Percentiles rank a stretch among this genome's conserved stretches.
Evolutionary conservation across 2,797 vertebrate species (phyloP).

Genomic region (Sandelia bainsii): DNA sequence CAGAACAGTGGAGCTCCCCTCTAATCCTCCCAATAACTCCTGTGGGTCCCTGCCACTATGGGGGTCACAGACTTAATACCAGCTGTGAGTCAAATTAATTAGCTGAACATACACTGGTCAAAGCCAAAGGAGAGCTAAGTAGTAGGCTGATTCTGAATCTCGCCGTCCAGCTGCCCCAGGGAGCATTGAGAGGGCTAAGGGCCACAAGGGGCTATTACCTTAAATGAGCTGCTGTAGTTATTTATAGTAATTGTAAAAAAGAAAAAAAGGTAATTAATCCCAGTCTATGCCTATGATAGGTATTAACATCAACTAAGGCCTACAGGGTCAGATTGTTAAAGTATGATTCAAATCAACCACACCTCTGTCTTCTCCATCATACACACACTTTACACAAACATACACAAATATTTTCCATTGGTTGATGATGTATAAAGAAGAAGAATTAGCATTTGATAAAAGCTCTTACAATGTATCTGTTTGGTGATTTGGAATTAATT

Average conservation of each 20-base stretch:
- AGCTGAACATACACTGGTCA: slow-evolving; percentile 56
- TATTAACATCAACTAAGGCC: slow-evolving; percentile 6
- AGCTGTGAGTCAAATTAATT: slow-evolving; percentile 71
- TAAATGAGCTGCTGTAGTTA: slow-evolving; percentile 54
- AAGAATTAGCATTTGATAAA: slow-evolving; percentile 4
- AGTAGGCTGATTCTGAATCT: slow-evolving; percentile 26
- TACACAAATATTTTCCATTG: not conserved
- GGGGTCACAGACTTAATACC: slow-evolving; percentile 47
- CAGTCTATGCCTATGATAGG: slow-evolving; percentile 23
- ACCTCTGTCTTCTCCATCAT: slow-evolving; percentile 17
- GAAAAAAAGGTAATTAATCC: slow-evolving; percentile 55
- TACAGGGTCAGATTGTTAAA: slow-evolving; percentile 24
- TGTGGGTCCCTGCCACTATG: slow-evolving; percentile 45
- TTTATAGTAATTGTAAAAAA: slow-evolving; percentile 51
- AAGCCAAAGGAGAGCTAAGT: slow-evolving; percentile 44
- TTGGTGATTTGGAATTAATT: slow-evolving; percentile 1
- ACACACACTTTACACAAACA: not conserved
- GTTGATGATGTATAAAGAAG: not conserved
- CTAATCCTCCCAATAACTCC: slow-evolving; percentile 46
- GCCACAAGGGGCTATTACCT: slow-evolving; percentile 55
- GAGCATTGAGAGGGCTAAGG: slow-evolving; percentile 35
- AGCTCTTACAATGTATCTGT: not conserved
- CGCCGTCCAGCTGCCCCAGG: slow-evolving; percentile 43
- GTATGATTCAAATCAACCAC: slow-evolving; percentile 20
- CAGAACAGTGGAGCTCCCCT: slow-evolving; percentile 14